Evolutionary conservation across 2,888 invertebrate genomes (phyloP), one percentile per base, ranked within the genome.

Genomic region (Agrochola lota): DNA sequence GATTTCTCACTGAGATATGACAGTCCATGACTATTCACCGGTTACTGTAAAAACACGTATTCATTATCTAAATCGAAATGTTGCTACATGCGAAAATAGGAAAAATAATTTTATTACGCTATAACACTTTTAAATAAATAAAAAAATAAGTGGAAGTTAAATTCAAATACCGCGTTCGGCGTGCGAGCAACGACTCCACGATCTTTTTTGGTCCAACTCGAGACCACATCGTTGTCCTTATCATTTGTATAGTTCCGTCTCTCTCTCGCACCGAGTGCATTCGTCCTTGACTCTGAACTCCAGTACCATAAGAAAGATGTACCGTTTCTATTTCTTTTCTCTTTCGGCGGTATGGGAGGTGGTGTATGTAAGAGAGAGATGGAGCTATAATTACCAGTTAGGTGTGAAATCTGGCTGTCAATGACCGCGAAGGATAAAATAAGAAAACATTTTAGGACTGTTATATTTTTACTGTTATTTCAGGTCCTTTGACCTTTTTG

Each of bases 341-440:
- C 91, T 86, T 83, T 92, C 90, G 78, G n/a, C 49, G 73, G 23
- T 79, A 71, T 49, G 55, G 43, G 67, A 46, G 15, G 77, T 83
- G 71, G 66, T 67, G 57, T 71, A 73, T 46, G 92, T 85, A 76
- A 52, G 92, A 95, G 66, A 76, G 93, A 91, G 94, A 92, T 60
- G 77, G 86, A 30, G 81, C 80, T 92, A 90, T 85, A 91, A 94
- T 93, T 93, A 94, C 90, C 91, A 90, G 91, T 88, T 92, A 88
- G 89, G 92, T 92, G 93, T 93, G 90, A 94, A 92, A 92, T 92
- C 91, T 91, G 91, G 86, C 95, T 94, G 96, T 96, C 96, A 96
- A 93, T 95, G 96, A 96, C 96, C 96, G 94, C 80, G 89, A 92
- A 95, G 95, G 95, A 95, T 93, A 94, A 94, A 94, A 93, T 92